Evolutionary conservation across 1,140 invertebrate genomes (phyloP).

Genomic region (Drosophila pseudoobscura): DNA sequence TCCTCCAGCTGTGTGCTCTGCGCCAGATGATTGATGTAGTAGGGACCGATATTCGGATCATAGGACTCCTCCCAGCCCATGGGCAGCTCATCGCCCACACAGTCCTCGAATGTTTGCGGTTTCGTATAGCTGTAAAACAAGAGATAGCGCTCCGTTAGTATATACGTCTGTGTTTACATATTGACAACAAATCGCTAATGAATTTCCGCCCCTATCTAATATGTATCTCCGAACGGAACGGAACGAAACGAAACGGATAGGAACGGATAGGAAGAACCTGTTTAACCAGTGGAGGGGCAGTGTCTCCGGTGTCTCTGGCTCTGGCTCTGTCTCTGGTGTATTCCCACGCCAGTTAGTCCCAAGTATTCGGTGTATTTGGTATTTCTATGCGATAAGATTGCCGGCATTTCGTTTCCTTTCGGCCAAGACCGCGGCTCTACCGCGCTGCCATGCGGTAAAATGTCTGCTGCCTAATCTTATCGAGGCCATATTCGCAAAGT

Average conservation of each 20-base stretch:
- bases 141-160: slow-evolving; percentile 8
- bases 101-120: slow-evolving; percentile 98
- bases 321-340: not conserved
- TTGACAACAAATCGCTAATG: slow-evolving; percentile 49
- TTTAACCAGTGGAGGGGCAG: no score
- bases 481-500: slow-evolving; percentile 64
- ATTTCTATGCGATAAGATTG: slow-evolving; percentile 66
- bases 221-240: no score
- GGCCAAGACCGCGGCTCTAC: slow-evolving; percentile 50
- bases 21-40: slow-evolving; percentile 98
- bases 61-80: slow-evolving; percentile 98
- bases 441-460: slow-evolving; percentile 57
- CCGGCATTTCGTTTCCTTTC: slow-evolving; percentile 77
- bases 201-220: slow-evolving; percentile 55
- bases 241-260: no score
- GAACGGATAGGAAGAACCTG: no score
- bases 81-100: slow-evolving; percentile 97
- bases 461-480: slow-evolving; percentile 72
- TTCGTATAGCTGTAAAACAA: slow-evolving; percentile 94
- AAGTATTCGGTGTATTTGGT: slow-evolving; percentile 12
- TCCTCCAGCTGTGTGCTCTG: slow-evolving; percentile 98
- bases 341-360: slow-evolving; percentile 70
- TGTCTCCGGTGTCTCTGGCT: no score
- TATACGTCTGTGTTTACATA: slow-evolving; percentile 49
- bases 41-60: slow-evolving; percentile 95